Evolutionary conservation across 2,888 invertebrate species (phyloP), one percentile per base, ranked within the genome.

Genomic region (Himalopsyche japonica): DNA sequence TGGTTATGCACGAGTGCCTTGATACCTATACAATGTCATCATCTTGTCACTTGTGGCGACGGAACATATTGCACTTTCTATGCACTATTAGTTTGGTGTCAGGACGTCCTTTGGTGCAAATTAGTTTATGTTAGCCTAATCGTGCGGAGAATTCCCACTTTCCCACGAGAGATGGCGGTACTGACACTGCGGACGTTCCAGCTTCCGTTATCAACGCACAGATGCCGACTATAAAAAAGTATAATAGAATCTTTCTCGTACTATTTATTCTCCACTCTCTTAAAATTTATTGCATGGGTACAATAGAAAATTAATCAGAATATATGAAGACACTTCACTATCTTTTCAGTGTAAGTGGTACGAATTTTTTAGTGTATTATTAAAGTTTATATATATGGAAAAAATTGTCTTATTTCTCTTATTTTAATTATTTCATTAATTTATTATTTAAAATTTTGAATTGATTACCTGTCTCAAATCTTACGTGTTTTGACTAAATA

Each of bases 61-160:
- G 10, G 57, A 57, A 24, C 57, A 57, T 57, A 57, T 57, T 57
- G 57, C 57, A 57, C n/a, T 57, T 24, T 57, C 57, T 20, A 24
- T 57, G 57, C 57, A 57, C 57, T 57, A 57, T 57, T 57, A 57
- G 57, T 57, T 57, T 57, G 57, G 57, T 57, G 57, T 57, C 57
- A 24, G 24, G 20, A 57, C 57, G 57, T 57, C 57, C 57, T 30
- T 34, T 32, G 64, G 57, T 24, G 76, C 82, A 82, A 76, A 79
- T 82, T 82, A 79, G 78, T 78, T 64, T 43, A 57, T 79, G 78
- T 82, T 79, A 79, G 37, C 57, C 30, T 79, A 82, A 82, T 82
- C 82, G 82, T 64, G 79, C 43, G 82, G 64, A 32, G 70, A 32
- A 18, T 18, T 76, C 34, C 37, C 34, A n/a, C 34, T 81, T 57